These are phyloP conservation scores for Pocillopora meandrina DNA, from an alignment of 92 coral and sea anemone genomes.

Conservation along the genomic window DNA sequence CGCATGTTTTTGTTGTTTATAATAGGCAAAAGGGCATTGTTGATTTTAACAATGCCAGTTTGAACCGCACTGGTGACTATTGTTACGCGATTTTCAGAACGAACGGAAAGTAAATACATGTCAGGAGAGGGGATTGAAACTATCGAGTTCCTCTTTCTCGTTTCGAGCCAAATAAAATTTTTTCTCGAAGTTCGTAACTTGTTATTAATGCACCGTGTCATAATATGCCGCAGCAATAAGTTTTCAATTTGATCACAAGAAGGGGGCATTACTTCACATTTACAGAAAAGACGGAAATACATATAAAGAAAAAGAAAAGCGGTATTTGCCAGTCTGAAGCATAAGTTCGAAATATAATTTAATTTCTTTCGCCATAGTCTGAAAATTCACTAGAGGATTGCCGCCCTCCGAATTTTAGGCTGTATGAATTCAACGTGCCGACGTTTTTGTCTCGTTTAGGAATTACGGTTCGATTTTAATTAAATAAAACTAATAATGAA, in stretches of 20 bases:
- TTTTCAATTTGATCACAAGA: not conserved
- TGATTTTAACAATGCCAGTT: constrained; percentile 7
- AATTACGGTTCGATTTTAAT: not conserved
- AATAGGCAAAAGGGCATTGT: constrained; percentile 15
- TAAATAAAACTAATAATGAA: not conserved
- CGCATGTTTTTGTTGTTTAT: not conserved
- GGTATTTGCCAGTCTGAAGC: too few species aligned
- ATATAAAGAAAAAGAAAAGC: too few species aligned
- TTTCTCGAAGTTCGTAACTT: not conserved
- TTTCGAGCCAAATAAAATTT: not conserved
- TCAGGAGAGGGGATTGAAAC: not conserved
- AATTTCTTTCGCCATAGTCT: not conserved
- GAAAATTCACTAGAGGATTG: not conserved
- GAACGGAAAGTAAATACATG: not conserved
- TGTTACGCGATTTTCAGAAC: not conserved
- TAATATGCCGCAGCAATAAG: not conserved
- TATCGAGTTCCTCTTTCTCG: not conserved
- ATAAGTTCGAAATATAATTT: not conserved
- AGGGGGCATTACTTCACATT: not conserved
- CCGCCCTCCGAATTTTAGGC: not conserved
- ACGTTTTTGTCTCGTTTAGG: not conserved
- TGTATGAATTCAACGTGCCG: not conserved
- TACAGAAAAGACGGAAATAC: too few species aligned
- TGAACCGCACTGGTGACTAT: not conserved
- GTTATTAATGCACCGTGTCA: not conserved